Base-by-base conservation (phyloP, 2,113 vertebrate genomes). In the Meriones unguiculatus region DNA sequence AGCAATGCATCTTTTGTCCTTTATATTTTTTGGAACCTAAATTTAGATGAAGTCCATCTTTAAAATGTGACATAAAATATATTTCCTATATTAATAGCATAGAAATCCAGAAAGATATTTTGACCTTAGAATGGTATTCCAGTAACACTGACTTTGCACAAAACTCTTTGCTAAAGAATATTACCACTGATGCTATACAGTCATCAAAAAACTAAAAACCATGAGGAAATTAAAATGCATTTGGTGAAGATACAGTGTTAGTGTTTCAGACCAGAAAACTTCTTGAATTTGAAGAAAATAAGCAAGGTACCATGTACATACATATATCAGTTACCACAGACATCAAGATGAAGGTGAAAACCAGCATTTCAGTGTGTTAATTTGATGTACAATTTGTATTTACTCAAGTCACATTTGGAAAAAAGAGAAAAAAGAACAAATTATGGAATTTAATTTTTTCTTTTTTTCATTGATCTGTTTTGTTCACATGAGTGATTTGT, bases 231-330 rank as follows among this genome's bases (percentile, higher is more conserved):
- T 75, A 93, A 96, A 28, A 35, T 76, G 9, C 70, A 64, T 24
- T 91, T 88, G 70, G 1, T 72, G 62, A 89, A 90, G 11, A 95
- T 89, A 85, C 52, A 41, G 54, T 28, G 54, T 97, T 8, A 65
- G 1, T 91, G 11, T 82, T 24, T n/a, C 30, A 78, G 35, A 41
- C 54, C 11, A 57, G 4, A 89, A 89, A 57, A 77, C 4, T 89
- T 90, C 1, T 57, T 94, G 7, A 15, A 87, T 89, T 92, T 90
- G 72, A 57, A 72, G 90, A 89, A 18, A 84, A 57, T 46, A 84
- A 30, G 1, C 4, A 64, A 32, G 73, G 6, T 46, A 89, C 70
- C 25, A 80, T 80, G 62, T 46, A 24, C 70, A 32, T 77, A 35
- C 57, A 25, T 67, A 25, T 50, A 30, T 86, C 8, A 35, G 17